phyloP scores from a whole-genome alignment of 2,888 invertebrate genomes.

The Lycophotia porphyrea region DNA sequence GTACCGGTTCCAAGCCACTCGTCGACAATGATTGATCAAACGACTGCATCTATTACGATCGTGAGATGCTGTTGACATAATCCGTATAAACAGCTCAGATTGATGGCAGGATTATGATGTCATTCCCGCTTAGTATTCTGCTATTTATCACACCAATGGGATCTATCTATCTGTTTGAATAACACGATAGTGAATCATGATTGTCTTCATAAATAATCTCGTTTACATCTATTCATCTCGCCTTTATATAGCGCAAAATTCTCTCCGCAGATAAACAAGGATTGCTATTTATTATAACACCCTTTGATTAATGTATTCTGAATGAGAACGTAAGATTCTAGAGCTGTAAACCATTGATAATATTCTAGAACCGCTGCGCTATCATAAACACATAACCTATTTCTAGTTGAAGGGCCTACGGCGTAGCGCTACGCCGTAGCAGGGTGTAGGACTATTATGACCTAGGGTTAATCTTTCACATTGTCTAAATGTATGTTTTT shows the following conservation, averaged over 20 bases:
- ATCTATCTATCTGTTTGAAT: constrained; percentile 2
- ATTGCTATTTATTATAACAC: background rate
- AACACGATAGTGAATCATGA: constrained; percentile 6
- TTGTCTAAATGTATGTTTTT: background rate
- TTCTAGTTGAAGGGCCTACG: constrained; percentile 26
- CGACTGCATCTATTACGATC: background rate
- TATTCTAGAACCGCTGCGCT: background rate
- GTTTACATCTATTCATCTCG: constrained; percentile 3
- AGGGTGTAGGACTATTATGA: constrained; percentile 4
- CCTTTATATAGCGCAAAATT: background rate
- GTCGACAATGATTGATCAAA: background rate
- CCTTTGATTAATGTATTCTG: background rate
- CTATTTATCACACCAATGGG: background rate
- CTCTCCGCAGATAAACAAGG: background rate
- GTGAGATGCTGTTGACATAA: background rate
- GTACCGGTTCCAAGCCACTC: background rate
- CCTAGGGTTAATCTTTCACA: background rate
- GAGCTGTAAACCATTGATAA: background rate
- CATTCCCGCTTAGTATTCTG: constrained; percentile 8
- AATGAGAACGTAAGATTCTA: background rate
- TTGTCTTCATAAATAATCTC: constrained; percentile 6
- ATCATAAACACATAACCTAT: background rate
- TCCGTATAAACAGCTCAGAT: background rate
- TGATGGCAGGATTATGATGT: constrained; percentile 20
- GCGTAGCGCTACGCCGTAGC: constrained; percentile 53